Percentiles rank a stretch among this genome's conserved stretches.
These are phyloP conservation scores for Myotis myotis DNA, from an alignment of 2,797 vertebrate genomes.

Conservation along the genomic window DNA sequence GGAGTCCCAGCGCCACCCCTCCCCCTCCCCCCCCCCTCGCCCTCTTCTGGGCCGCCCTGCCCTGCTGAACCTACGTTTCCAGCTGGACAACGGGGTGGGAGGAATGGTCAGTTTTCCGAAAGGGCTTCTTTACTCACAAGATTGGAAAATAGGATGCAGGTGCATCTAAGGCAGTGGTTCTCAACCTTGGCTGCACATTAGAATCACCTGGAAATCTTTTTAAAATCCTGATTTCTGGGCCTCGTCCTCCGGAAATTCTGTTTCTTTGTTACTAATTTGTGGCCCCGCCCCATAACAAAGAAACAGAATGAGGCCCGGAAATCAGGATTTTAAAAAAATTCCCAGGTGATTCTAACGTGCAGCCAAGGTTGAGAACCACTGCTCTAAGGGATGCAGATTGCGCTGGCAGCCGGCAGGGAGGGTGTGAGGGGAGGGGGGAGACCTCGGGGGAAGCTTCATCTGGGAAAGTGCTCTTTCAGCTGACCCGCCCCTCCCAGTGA, in stretches of 20 bases:
- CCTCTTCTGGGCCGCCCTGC: background rate
- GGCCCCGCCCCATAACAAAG: too few relatives aligned
- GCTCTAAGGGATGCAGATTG: background rate
- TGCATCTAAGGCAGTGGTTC: background rate
- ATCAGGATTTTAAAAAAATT: too few relatives aligned
- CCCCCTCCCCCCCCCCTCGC: background rate
- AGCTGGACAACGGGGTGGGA: background rate
- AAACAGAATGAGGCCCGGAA: too few relatives aligned
- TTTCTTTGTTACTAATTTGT: too few relatives aligned
- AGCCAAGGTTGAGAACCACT: too few relatives aligned
- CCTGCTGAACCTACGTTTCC: background rate
- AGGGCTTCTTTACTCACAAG: background rate
- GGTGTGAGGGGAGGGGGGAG: fast-evolving
- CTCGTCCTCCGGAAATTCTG: too few relatives aligned
- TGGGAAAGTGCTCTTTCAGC: conserved; percentile 94
- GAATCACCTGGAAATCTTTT: too few relatives aligned
- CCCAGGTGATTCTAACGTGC: too few relatives aligned
- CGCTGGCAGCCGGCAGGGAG: background rate
- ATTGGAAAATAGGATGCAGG: background rate
- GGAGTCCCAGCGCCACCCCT: background rate
- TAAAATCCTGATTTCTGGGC: too few relatives aligned
- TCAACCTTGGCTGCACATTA: too few relatives aligned
- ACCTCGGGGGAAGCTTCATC: conserved; percentile 84
- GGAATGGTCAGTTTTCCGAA: background rate
- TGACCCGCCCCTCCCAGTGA: conserved; percentile 78